A percentile compares a stretch with the other conserved stretches of the same genome.
Evolutionary conservation across 1,140 invertebrate species (phyloP).

Genomic region (Tigriopus japonicus): DNA sequence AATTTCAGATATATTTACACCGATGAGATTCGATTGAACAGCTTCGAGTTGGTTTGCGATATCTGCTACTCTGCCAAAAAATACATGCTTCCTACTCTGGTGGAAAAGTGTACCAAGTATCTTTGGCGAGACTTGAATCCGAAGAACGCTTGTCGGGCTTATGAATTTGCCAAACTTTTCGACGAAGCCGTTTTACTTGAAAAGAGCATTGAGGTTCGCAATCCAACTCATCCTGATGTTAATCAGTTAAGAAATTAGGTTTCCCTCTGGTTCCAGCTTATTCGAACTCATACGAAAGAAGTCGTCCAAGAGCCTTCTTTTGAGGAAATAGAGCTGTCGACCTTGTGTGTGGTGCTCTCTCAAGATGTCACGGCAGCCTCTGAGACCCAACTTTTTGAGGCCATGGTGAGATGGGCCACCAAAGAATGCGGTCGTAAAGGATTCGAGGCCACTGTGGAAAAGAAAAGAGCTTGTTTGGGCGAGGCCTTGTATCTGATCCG

Average conservation of each 20-base stretch:
- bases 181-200: constrained; percentile 56
- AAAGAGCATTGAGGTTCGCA: constrained; percentile 53
- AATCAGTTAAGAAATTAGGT: no score
- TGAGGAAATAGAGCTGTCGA: constrained; percentile 48
- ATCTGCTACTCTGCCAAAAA: constrained; percentile 69
- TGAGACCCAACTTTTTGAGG: constrained; percentile 45
- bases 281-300: constrained; percentile 37
- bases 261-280: constrained; percentile 12
- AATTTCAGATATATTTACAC: constrained; percentile 56
- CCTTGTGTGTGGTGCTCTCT: constrained; percentile 43
- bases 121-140: constrained; percentile 55
- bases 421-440: constrained; percentile 23
- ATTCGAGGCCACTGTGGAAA: constrained; percentile 18
- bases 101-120: constrained; percentile 55
- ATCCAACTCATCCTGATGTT: no score
- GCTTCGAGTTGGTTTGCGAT: constrained; percentile 62
- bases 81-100: constrained; percentile 59
- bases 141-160: constrained; percentile 57
- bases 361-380: not conserved
- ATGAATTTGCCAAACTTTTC: constrained; percentile 63
- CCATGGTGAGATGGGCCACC: constrained; percentile 42
- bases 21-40: constrained; percentile 49
- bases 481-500: constrained; percentile 17
- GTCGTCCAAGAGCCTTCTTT: constrained; percentile 50
- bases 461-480: constrained; percentile 23